These are phyloP conservation scores for Perdita meconis DNA, from an alignment of 2,888 invertebrate species.

Conservation along the genomic window DNA sequence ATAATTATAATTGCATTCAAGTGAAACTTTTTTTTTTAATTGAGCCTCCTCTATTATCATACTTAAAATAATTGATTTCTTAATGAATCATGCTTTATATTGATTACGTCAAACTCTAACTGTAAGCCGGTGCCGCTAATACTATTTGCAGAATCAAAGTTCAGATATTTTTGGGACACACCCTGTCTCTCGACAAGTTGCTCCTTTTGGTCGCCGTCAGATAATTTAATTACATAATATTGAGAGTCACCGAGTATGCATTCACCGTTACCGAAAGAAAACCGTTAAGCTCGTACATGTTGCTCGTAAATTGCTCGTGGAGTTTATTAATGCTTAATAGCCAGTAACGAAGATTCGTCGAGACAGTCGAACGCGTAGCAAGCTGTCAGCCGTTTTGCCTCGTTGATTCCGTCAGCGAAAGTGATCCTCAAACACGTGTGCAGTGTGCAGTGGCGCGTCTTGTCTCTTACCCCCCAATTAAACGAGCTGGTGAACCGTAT, in stretches of 20 bases:
- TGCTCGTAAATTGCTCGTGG: constrained; percentile 43
- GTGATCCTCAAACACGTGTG: constrained; percentile 68
- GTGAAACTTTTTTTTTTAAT: too few relatives aligned
- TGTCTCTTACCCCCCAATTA: too few relatives aligned
- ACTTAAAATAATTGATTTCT: too few relatives aligned
- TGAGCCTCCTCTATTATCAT: too few relatives aligned
- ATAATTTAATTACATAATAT: constrained; percentile 44
- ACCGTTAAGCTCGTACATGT: constrained; percentile 40
- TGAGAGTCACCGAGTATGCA: constrained; percentile 15
- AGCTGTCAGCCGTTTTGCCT: constrained; percentile 72
- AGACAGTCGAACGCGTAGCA: constrained; percentile 62
- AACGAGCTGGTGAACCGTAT: too few relatives aligned
- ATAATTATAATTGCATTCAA: too few relatives aligned
- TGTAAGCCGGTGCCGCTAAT: too few relatives aligned
- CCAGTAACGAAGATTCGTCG: constrained; percentile 55
- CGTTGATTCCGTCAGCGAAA: constrained; percentile 76
- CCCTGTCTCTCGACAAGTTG: not conserved
- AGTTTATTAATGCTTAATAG: constrained; percentile 53
- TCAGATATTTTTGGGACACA: too few relatives aligned
- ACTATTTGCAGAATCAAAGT: too few relatives aligned
- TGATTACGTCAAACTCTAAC: too few relatives aligned
- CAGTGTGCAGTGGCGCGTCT: too few relatives aligned
- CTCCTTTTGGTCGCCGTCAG: not conserved
- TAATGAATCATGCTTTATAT: too few relatives aligned
- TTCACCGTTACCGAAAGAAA: constrained; percentile 41